Evolutionary conservation across 2,888 invertebrate genomes (phyloP), one percentile per base, ranked within the genome.

Genomic region (Plutella xylostella): DNA sequence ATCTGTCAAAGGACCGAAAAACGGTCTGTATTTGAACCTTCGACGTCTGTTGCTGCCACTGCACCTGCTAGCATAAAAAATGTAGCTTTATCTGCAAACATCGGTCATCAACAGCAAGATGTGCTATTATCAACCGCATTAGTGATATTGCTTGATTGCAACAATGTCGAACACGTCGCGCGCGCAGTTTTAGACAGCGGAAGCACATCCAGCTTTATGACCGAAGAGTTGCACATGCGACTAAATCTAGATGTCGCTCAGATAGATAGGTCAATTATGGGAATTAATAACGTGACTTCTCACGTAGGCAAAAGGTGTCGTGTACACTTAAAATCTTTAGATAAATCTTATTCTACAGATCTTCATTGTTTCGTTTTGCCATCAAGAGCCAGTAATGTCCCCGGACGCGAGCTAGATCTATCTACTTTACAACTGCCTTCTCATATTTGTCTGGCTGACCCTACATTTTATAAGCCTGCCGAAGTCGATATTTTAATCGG

Each of bases 381-480:
- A 15, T 15, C 34, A 3, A 34, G 14, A 5, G 17, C 34, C 3
- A 15, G 17, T 17, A 15, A 15, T 17, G 17, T 34, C 6, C 25
- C 25, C 9, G 25, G 25, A 7, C 5, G 9, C 25, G 9, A 25
- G 9, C 5, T 25, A 7, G 9, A 25, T 25, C 5, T 25, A 7
- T 25, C 25, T 5, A 9, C 5, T 25, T 25, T 25, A 25, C 5
- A 25, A 7, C 5, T 25, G 5, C 25, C 25, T 5, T 25, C 25
- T 9, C 6, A 25, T 25, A 25, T 25, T 25, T 25, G 25, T 21
- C 33, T 45, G 39, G 45, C 45, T n/a, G 45, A 45, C 19, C 34
- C 40, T 11, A 38, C 25, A 20, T 9, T 25, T 25, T 25, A 15
- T 34, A 15, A 17, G 34, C 34, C 17, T 34, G 14, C 17, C 14